Conservation (phyloP, 2,797 vertebrate species). For the Rhynchotus rufescens region DNA sequence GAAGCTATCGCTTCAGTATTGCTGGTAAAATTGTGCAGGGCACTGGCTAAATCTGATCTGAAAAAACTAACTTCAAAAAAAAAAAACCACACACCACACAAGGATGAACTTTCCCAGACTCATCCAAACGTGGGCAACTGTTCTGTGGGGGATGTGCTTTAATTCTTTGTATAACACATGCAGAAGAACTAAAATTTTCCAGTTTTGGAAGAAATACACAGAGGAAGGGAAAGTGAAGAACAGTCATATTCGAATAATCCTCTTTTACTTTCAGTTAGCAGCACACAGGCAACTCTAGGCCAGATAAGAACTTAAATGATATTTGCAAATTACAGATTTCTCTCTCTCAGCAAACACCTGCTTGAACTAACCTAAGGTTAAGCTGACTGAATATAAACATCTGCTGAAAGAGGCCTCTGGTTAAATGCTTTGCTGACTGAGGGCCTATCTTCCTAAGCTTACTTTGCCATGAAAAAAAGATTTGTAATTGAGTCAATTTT, state of each 20-base stretch:
- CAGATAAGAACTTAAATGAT: not conserved
- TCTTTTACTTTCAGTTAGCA: not conserved
- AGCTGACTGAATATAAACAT: not conserved
- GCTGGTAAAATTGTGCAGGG: not conserved
- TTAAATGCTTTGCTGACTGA: slow-evolving; percentile 8
- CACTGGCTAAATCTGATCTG: not conserved
- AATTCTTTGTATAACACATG: not conserved
- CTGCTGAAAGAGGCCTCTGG: not conserved
- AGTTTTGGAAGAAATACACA: not conserved
- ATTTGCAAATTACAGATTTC: not conserved
- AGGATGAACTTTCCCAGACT: not conserved
- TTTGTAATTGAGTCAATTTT: not conserved
- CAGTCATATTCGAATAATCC: not conserved
- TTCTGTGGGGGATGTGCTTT: not conserved
- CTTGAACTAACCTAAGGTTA: not conserved
- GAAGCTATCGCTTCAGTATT: not conserved
- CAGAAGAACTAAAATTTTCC: not conserved
- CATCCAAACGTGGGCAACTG: not conserved
- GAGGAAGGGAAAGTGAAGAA: not conserved
- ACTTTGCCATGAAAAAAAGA: not conserved
- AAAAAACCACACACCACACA: not conserved
- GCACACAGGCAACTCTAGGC: not conserved
- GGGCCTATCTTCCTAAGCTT: not conserved
- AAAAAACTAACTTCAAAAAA: not conserved
- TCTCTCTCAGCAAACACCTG: not conserved